phyloP scores from a whole-genome alignment of 2,113 vertebrate genomes.

The Athene noctua region DNA sequence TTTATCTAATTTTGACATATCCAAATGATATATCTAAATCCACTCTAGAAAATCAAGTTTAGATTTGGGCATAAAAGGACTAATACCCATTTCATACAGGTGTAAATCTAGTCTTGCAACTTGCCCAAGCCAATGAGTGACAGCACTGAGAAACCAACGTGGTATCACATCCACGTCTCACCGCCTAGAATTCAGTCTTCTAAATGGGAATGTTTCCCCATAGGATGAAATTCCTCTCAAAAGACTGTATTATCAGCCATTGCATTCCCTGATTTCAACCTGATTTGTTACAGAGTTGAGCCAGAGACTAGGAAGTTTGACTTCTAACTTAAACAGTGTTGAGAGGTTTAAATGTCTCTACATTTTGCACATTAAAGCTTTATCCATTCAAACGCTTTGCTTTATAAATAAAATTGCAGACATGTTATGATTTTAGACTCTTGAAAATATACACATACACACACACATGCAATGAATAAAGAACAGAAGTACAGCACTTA shows the following conservation, averaged over 20 bases:
- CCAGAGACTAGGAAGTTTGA: not conserved
- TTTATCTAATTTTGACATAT: not conserved
- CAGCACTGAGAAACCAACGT: not conserved
- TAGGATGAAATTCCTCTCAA: not conserved
- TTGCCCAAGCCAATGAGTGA: not conserved
- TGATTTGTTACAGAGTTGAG: not conserved
- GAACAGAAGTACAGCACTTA: not conserved
- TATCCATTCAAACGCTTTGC: not conserved
- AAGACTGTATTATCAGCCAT: conserved; percentile 4
- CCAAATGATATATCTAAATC: not conserved
- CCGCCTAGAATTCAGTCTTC: not conserved
- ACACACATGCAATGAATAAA: not conserved
- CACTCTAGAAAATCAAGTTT: not conserved
- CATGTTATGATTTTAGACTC: not conserved
- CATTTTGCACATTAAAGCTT: not conserved
- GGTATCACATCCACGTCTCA: not conserved
- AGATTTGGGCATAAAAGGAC: not conserved
- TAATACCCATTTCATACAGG: not conserved
- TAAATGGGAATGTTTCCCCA: not conserved
- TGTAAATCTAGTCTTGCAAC: not conserved
- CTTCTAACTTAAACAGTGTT: not conserved
- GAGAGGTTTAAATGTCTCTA: not conserved
- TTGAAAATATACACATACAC: not conserved
- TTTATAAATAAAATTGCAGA: conserved; percentile 31
- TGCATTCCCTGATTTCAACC: not conserved